Evolutionary conservation across 1,140 invertebrate species (phyloP).

Genomic region (Dendroctonus valens): DNA sequence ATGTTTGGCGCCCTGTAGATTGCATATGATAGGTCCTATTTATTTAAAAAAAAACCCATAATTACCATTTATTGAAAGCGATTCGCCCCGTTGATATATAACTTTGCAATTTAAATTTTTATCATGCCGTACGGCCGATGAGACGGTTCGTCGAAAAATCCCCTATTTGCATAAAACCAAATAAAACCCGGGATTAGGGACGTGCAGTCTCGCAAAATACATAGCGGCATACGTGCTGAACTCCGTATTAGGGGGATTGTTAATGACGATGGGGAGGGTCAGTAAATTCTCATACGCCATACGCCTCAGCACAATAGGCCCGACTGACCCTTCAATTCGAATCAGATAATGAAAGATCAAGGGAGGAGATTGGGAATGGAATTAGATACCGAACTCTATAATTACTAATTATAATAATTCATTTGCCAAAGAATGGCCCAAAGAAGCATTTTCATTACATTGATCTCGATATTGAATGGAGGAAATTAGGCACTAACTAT

Average conservation of each 20-base stretch:
- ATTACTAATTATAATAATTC: not conserved
- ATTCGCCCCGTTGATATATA: not conserved
- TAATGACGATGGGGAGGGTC: constrained; percentile 16
- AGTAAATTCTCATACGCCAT: constrained; percentile 18
- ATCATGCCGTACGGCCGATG: constrained; percentile 1
- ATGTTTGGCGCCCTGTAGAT: too few relatives aligned
- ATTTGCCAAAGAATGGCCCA: not conserved
- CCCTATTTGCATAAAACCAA: constrained; percentile 22
- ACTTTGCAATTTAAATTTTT: constrained; percentile 11
- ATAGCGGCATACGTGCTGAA: constrained; percentile 25
- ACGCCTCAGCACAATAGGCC: constrained; percentile 14
- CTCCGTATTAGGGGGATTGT: constrained; percentile 26
- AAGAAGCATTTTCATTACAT: too few relatives aligned
- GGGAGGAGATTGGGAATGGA: constrained; percentile 11
- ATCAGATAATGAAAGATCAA: constrained; percentile 21
- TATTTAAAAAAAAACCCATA: not conserved
- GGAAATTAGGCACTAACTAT: too few relatives aligned
- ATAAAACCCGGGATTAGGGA: constrained; percentile 35
- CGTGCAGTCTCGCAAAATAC: constrained; percentile 24
- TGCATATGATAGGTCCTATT: too few relatives aligned
- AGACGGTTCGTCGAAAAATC: constrained; percentile 5
- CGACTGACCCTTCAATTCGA: constrained; percentile 11
- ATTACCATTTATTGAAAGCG: not conserved
- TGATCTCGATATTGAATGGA: too few relatives aligned
- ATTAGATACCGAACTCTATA: constrained; percentile 1